Evolutionary conservation across 1,140 invertebrate genomes (phyloP).

Genomic region (Pararge aegeria): DNA sequence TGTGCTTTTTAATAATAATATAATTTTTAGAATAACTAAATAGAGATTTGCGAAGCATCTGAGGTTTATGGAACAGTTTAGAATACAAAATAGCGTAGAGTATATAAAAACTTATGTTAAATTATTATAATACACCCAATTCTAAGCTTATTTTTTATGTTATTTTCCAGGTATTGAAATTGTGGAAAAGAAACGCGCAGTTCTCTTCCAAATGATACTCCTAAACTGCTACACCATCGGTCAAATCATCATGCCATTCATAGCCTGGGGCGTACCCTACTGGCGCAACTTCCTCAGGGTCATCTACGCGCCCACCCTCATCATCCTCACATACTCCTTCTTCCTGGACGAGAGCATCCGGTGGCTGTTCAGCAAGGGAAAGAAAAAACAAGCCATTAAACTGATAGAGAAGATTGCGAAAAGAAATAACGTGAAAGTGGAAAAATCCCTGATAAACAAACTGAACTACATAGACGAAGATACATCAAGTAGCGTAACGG

Average conservation of each 20-base stretch:
- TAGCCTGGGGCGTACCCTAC: conserved; percentile 64
- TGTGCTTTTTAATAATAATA: no score
- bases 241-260: conserved; percentile 60
- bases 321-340: conserved; percentile 61
- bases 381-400: conserved; percentile 46
- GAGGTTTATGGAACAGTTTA: no score
- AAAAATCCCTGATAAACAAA: conserved; percentile 45
- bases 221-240: conserved; percentile 64
- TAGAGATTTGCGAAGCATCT: no score
- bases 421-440: conserved; percentile 49
- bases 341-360: conserved; percentile 69
- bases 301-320: conserved; percentile 63
- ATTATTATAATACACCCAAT: no score
- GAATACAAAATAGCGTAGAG: no score
- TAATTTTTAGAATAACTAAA: no score
- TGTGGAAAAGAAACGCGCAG: conserved; percentile 57
- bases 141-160: no score
- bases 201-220: conserved; percentile 65
- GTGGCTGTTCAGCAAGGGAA: conserved; percentile 86
- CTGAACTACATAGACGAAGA: conserved; percentile 53
- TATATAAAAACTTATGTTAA: no score
- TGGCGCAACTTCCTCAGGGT: conserved; percentile 64
- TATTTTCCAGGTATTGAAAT: conserved; percentile 66
- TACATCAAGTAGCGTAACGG: conserved; percentile 31
- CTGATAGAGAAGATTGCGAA: conserved; percentile 62